Conservation (phyloP, 2,113 vertebrate species). For the Perca fluviatilis region DNA sequence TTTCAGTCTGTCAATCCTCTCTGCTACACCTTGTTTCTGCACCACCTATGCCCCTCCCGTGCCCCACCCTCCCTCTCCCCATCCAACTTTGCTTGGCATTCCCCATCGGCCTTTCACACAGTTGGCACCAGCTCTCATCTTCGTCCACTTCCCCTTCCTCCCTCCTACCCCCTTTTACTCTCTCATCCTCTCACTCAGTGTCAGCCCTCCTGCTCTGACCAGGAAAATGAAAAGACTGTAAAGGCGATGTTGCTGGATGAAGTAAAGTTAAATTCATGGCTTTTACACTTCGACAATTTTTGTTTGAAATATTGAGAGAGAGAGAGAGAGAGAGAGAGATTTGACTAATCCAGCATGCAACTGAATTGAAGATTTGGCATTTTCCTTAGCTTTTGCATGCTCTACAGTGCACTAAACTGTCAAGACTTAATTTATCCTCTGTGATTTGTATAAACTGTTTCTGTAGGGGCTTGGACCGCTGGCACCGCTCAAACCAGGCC, state of each 20-base stretch:
- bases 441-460: conserved; percentile 51
- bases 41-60: conserved; percentile 6
- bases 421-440: conserved; percentile 38
- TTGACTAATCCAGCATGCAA: conserved; percentile 38
- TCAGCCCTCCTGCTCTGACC: conserved; percentile 32
- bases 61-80: conserved; percentile 27
- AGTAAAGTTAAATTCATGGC: not conserved
- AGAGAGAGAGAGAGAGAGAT: conserved; percentile 10
- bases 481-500: not conserved
- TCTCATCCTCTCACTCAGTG: conserved; percentile 35
- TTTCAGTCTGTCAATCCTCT: conserved; percentile 3
- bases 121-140: conserved; percentile 54
- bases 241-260: conserved; percentile 29
- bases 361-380: conserved; percentile 36
- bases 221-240: not conserved
- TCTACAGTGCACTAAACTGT: conserved; percentile 4
- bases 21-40: not conserved
- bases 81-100: conserved; percentile 60
- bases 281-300: conserved; percentile 14
- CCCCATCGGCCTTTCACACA: conserved; percentile 64
- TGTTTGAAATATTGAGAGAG: conserved; percentile 4
- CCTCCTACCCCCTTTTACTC: conserved; percentile 3
- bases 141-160: conserved; percentile 8
- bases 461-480: conserved; percentile 7
- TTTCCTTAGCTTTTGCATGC: conserved; percentile 20